Evolutionary conservation across 2,888 invertebrate species (phyloP), one percentile per base, ranked within the genome.

Genomic region (Panorpa germanica): DNA sequence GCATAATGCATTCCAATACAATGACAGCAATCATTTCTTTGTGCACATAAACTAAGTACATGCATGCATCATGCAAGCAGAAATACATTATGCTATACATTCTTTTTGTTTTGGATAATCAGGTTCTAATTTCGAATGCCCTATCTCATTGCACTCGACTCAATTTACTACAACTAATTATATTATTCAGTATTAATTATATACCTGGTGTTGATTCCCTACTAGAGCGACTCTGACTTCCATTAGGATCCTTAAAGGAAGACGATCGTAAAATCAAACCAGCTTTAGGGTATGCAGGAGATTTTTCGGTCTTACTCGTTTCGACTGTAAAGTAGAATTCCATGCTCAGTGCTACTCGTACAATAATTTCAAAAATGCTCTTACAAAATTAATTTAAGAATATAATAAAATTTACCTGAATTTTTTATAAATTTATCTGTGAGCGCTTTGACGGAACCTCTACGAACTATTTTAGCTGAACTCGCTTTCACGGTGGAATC

Each of bases 371-470:
- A 5, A 30, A 11, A 10, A 24, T 9, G 24, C 6, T 24, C 16
- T 30, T 14, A 31, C 6, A 12, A 5, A 9, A 29, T n/a, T 13
- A 29, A 7, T 9, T 24, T 10, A 29, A 6, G 12, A 17, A 25
- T 25, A 25, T 7, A 29, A 22, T 14, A 10, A 12, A 6, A 31
- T 39, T 41, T 42, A 60, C 61, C 59, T 42, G 70, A 63, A 48
- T 69, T 75, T 45, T 76, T 73, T 42, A 74, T 72, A 46, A 72
- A 78, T 49, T 76, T 78, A 46, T 78, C 74, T n/a, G 75, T 74
- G 37, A 78, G 61, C 32, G 74, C 76, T 46, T 75, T 75, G 9
- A 78, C 74, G 0, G 78, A 78, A 39, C 70, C 74, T 41, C 71
- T 64, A n/a, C 75, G 58, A 14, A 65, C 63, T 5, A 65, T 54